A percentile compares a stretch with the other conserved stretches of the same genome.
These are phyloP conservation scores for Monarcha castaneiventris DNA, from an alignment of 2,113 vertebrate species.

Conservation along the genomic window DNA sequence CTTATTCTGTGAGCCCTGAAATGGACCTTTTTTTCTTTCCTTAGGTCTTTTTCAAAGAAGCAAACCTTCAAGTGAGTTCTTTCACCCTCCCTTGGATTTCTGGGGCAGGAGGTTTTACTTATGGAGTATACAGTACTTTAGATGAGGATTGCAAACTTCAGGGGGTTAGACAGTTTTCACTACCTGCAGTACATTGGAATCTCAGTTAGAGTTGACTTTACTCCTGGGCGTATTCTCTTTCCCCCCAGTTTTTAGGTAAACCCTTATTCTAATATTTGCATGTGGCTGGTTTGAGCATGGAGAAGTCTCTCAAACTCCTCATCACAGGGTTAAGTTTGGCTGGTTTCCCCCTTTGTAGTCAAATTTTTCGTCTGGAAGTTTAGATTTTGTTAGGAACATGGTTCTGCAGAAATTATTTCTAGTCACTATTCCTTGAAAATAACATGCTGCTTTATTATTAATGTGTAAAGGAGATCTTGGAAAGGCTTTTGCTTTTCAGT, in stretches of 20 bases:
- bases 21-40: constrained; percentile 64
- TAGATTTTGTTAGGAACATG: neutral
- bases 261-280: neutral
- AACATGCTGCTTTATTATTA: neutral
- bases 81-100: constrained; percentile 65
- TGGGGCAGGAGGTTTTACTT: constrained; percentile 69
- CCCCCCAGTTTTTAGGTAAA: neutral
- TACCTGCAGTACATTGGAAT: constrained; percentile 23
- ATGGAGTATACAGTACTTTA: constrained; percentile 47
- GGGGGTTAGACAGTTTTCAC: constrained; percentile 9
- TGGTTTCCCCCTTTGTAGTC: neutral
- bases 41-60: constrained; percentile 66
- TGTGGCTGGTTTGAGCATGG: neutral
- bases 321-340: neutral
- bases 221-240: neutral
- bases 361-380: neutral
- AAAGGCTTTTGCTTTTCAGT: neutral
- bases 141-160: constrained; percentile 56
- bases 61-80: constrained; percentile 69
- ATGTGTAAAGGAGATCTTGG: neutral
- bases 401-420: neutral
- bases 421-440: neutral
- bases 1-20: constrained; percentile 63
- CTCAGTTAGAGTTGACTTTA: constrained; percentile 26
- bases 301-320: neutral